phyloP scores from a whole-genome alignment of 30 jellyfish, hydroid and myxozoan species.

The Aurelia aurita complex sp. Pacific region DNA sequence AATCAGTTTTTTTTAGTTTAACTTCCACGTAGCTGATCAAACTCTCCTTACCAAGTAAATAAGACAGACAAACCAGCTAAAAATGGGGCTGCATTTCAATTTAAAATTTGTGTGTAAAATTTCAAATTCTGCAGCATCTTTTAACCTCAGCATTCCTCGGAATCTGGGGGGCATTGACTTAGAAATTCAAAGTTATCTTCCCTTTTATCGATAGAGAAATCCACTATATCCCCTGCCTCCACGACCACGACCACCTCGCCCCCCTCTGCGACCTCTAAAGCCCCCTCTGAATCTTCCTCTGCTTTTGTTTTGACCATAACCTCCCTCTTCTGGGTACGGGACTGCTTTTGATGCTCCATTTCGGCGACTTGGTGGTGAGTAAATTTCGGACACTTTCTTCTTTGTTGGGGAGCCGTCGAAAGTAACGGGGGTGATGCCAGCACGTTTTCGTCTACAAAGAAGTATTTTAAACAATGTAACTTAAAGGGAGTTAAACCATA shows the following conservation, averaged over 20 bases:
- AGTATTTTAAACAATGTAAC: too few relatives aligned
- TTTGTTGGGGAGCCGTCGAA: constrained; percentile 78
- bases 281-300: constrained; percentile 74
- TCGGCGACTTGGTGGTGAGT: constrained; percentile 83
- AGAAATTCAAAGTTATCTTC: too few relatives aligned
- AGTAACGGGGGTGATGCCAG: constrained; percentile 97
- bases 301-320: constrained; percentile 17
- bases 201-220: constrained; percentile 73
- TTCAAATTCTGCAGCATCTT: too few relatives aligned
- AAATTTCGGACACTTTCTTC: constrained; percentile 61
- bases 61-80: too few relatives aligned
- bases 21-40: too few relatives aligned
- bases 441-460: constrained; percentile 86
- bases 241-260: constrained; percentile 27
- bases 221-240: constrained; percentile 55
- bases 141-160: too few relatives aligned
- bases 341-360: constrained; percentile 43
- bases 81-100: too few relatives aligned
- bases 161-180: background rate
- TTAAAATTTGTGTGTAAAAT: too few relatives aligned
- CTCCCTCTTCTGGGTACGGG: constrained; percentile 7
- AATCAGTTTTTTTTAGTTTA: too few relatives aligned
- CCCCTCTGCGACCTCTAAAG: constrained; percentile 76
- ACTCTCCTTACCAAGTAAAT: too few relatives aligned
- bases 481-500: too few relatives aligned